Evolutionary conservation across 2,113 vertebrate species (phyloP).

Genomic region (Chionomys nivalis): DNA sequence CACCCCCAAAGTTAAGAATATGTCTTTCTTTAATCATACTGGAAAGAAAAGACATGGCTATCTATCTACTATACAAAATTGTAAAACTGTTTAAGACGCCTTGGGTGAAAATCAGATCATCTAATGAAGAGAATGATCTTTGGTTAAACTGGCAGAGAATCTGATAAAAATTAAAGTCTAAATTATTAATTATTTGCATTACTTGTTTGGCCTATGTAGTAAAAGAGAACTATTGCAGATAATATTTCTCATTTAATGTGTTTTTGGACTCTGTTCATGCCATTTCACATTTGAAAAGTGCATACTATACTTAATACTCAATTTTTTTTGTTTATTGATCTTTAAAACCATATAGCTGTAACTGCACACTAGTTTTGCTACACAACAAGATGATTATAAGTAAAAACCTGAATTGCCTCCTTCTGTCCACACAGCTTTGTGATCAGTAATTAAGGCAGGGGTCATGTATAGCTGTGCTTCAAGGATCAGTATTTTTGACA

Average conservation of each 20-base stretch:
- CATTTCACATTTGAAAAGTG: not conserved
- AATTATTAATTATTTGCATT: slow-evolving; percentile 13
- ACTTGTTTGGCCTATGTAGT: not conserved
- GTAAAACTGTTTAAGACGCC: not conserved
- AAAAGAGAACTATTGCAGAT: not conserved
- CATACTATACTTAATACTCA: not conserved
- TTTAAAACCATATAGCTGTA: not conserved
- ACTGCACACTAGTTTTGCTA: not conserved
- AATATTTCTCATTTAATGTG: not conserved
- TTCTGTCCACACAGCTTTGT: not conserved
- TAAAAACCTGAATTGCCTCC: not conserved
- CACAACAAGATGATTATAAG: slow-evolving; percentile 32
- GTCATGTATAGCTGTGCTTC: not conserved
- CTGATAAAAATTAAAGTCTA: not conserved
- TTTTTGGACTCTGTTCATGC: not conserved
- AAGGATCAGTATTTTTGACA: not conserved
- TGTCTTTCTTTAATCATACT: not conserved
- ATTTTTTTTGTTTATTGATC: not conserved
- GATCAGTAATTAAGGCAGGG: not conserved
- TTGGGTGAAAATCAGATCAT: not conserved
- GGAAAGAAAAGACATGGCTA: not conserved
- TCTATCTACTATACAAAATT: not conserved
- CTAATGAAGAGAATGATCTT: not conserved
- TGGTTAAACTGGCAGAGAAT: not conserved
- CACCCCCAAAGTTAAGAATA: not conserved